Evolutionary conservation across 2,113 vertebrate genomes (phyloP).

Genomic region (Hippocampus abdominalis): DNA sequence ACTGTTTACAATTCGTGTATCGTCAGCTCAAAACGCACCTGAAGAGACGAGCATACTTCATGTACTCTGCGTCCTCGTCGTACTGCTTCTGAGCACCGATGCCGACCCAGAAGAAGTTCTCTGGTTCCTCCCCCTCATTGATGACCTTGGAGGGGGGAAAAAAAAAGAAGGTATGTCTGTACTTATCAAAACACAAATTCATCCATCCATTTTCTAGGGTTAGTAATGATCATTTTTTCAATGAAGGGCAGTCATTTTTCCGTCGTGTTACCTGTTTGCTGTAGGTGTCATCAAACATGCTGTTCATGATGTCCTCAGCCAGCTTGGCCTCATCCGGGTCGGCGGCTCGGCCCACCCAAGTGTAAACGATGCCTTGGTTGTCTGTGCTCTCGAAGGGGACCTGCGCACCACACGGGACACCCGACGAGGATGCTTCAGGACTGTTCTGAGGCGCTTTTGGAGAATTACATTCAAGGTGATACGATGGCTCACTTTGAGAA

Average conservation of each 20-base stretch:
- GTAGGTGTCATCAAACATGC: conserved; percentile 93
- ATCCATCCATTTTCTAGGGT: not conserved
- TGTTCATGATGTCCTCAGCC: conserved; percentile 94
- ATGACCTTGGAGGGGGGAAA: conserved; percentile 78
- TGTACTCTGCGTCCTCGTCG: conserved; percentile 91
- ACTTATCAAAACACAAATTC: conserved; percentile 33
- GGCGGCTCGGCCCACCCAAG: conserved; percentile 91
- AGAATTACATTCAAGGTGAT: too few species aligned
- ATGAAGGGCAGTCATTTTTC: not conserved
- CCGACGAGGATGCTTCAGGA: not conserved
- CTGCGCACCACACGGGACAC: conserved; percentile 56
- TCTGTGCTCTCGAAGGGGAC: conserved; percentile 97
- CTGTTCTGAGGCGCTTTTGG: not conserved
- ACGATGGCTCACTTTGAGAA: conserved; percentile 83
- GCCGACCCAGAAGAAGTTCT: conserved; percentile 99
- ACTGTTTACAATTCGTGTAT: too few species aligned
- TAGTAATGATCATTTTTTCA: not conserved
- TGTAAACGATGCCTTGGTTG: conserved; percentile 96
- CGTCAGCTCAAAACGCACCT: conserved; percentile 67
- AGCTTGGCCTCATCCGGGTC: conserved; percentile 95
- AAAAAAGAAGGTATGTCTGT: not conserved
- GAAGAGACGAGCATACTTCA: conserved; percentile 94
- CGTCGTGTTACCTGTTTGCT: conserved; percentile 85
- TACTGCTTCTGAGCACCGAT: conserved; percentile 91
- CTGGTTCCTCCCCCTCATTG: conserved; percentile 93